A percentile compares a stretch with the other conserved stretches of the same genome.
Evolutionary conservation across 1,140 invertebrate genomes (phyloP).

Genomic region (Euwallacea fornicatus): DNA sequence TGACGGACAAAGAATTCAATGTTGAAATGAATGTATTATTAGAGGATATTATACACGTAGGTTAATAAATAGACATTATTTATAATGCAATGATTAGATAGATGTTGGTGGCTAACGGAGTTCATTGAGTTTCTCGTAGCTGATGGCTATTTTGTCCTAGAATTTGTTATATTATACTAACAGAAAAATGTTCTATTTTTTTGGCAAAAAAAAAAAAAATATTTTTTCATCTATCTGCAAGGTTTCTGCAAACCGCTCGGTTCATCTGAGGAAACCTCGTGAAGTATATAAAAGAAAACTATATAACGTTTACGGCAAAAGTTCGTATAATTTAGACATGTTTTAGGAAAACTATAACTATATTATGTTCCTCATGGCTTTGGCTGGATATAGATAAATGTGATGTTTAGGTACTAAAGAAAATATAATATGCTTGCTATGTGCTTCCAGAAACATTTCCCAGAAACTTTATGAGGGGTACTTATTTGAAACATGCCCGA

Average conservation of each 20-base stretch:
- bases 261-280: slow-evolving; percentile 7
- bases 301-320: slow-evolving; percentile 19
- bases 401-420: slow-evolving; percentile 23
- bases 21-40: slow-evolving; percentile 28
- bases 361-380: slow-evolving; percentile 32
- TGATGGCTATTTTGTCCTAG: slow-evolving; percentile 11
- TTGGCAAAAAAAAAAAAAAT: slow-evolving; percentile 15
- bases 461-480: too few relatives aligned
- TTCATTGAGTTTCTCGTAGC: slow-evolving; percentile 6
- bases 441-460: slow-evolving; percentile 24
- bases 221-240: slow-evolving; percentile 9
- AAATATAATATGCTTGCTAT: slow-evolving; percentile 33
- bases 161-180: slow-evolving; percentile 9
- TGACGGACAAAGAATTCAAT: slow-evolving; percentile 7
- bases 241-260: background rate
- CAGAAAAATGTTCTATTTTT: background rate
- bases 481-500: too few relatives aligned
- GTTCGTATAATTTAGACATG: slow-evolving; percentile 10
- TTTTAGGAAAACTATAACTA: slow-evolving; percentile 27
- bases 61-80: slow-evolving; percentile 7
- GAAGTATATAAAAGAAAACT: slow-evolving; percentile 16
- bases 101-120: slow-evolving; percentile 7
- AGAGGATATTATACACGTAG: slow-evolving; percentile 20
- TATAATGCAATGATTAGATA: slow-evolving; percentile 15
- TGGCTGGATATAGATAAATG: slow-evolving; percentile 31